Percentiles rank a stretch among this genome's conserved stretches.
These are phyloP conservation scores for Macrocentrus cingulum DNA, from an alignment of 1,140 invertebrate species.

Conservation along the genomic window DNA sequence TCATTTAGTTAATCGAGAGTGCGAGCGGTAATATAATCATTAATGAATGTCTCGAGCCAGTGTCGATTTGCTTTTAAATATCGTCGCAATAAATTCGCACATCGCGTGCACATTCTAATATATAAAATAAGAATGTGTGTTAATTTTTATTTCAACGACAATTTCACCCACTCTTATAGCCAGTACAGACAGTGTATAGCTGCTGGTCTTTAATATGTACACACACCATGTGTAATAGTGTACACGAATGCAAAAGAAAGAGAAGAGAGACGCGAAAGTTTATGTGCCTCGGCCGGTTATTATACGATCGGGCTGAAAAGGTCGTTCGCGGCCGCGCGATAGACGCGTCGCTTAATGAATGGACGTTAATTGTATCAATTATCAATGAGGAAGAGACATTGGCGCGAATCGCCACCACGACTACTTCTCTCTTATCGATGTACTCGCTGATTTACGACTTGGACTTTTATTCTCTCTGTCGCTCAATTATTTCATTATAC, in stretches of 20 bases:
- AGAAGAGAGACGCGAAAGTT: slow-evolving; percentile 7
- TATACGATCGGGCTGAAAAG: slow-evolving; percentile 27
- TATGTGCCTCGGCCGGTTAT: slow-evolving; percentile 20
- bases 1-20: not conserved
- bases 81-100: slow-evolving; percentile 29
- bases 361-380: slow-evolving; percentile 50
- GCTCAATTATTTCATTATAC: slow-evolving; percentile 6
- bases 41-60: slow-evolving; percentile 12
- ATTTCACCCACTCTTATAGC: not conserved
- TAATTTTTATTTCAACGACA: slow-evolving; percentile 23
- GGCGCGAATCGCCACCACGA: slow-evolving; percentile 30
- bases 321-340: slow-evolving; percentile 24
- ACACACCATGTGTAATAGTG: not conserved
- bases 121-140: slow-evolving; percentile 11
- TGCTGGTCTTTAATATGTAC: not conserved
- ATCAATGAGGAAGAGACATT: slow-evolving; percentile 45
- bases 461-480: slow-evolving; percentile 8
- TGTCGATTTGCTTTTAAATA: slow-evolving; percentile 24
- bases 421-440: slow-evolving; percentile 43
- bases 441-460: slow-evolving; percentile 43
- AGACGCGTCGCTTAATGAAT: slow-evolving; percentile 41
- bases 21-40: slow-evolving; percentile 26
- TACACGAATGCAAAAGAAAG: not conserved
- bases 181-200: not conserved
- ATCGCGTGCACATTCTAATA: slow-evolving; percentile 18